Evolutionary conservation across 1,140 invertebrate genomes (phyloP), one percentile per base, ranked within the genome.

Genomic region (Copidosoma floridanum): DNA sequence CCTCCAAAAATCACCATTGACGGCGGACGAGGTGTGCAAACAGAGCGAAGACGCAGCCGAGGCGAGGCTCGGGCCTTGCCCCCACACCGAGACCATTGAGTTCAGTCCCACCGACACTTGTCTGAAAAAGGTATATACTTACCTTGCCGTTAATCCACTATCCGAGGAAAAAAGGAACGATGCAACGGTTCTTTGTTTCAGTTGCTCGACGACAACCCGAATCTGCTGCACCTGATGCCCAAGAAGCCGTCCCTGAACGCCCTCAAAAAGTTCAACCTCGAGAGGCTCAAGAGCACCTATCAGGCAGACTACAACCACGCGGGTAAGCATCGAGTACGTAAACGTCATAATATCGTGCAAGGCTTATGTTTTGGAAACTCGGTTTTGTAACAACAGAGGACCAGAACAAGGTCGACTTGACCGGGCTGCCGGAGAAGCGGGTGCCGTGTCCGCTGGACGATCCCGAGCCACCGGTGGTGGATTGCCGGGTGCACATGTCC

Each of bases 241-340:
- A 62, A 57, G 11, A 12, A 6, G 32, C 40, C 60, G 10, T 5
- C 16, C 1, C 26, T 40, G 10, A 29, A 56, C 26, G 37, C 46
- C 1, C 1, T 47, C 1, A 46, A 21, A 11, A 43, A 62, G 40
- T 57, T 56, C 38, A 62, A 62, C 37, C n/a, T 14, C 0, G 46
- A 62, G 8, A 58, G 56, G 32, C 51, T 64, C 1, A 64, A 14
- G 26, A 24, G 38, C 3, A 64, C 27, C 2, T 59, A 59, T 23
- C 51, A 55, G 32, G 53, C 16, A 1, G 60, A 62, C 40, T 62
- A 12, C 6, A 16, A 51, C 24, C 27, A 47, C 7, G 3, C 21
- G 6, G 12, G 55, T 57, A 10, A 57, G 55, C 40, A 24, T 2
- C 6, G 7, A 41, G 16, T 16, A 14, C 16, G 38, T 35, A 41